These are phyloP conservation scores for Gryllus bimaculatus DNA, from an alignment of 1,140 invertebrate genomes.

Conservation along the genomic window DNA sequence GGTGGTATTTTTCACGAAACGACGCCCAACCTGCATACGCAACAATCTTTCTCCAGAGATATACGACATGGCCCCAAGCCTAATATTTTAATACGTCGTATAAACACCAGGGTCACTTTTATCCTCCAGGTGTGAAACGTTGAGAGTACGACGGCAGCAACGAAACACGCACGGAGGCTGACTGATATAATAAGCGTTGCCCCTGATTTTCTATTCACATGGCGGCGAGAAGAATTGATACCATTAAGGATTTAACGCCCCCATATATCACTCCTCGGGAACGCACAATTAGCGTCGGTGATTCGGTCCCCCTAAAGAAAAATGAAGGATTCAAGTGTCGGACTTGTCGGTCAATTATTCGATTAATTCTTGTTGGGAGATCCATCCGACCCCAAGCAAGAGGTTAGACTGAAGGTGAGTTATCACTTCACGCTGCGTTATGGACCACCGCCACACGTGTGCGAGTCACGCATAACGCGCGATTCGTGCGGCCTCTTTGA, in stretches of 20 bases:
- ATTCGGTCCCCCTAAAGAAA: background rate
- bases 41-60: background rate
- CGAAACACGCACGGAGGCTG: no score
- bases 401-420: background rate
- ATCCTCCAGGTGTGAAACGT: background rate
- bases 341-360: background rate
- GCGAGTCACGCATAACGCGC: no score
- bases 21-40: no score
- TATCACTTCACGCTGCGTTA: background rate
- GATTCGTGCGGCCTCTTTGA: no score
- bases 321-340: background rate
- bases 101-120: background rate
- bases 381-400: background rate
- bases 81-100: background rate
- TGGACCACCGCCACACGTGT: no score
- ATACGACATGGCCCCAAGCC: background rate
- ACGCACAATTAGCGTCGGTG: background rate
- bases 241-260: background rate
- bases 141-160: background rate
- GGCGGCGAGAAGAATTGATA: background rate
- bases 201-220: background rate
- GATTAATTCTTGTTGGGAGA: background rate
- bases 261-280: background rate
- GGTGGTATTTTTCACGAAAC: no score
- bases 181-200: no score